Evolutionary conservation across 30 jellyfish, hydroid and myxozoan genomes (phyloP).

Genomic region (Turritopsis dohrnii): DNA sequence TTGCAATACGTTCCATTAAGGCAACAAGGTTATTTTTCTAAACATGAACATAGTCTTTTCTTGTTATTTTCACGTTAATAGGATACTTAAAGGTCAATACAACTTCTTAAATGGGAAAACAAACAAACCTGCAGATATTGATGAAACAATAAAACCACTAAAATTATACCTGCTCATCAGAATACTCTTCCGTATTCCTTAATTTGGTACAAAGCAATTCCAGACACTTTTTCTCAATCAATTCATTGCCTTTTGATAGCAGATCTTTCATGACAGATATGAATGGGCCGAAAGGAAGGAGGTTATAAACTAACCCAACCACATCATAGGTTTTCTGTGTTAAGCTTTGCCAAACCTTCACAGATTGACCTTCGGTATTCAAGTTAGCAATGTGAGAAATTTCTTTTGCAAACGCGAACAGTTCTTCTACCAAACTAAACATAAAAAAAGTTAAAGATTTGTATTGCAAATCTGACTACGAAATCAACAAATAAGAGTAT

Average conservation of each 20-base stretch:
- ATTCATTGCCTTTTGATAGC: constrained; percentile 37
- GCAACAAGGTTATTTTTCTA: constrained; percentile 33
- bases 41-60: background rate
- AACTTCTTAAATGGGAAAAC: too few species aligned
- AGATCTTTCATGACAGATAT: constrained; percentile 46
- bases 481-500: too few species aligned
- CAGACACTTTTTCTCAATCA: constrained; percentile 52
- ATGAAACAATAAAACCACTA: too few species aligned
- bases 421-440: constrained; percentile 53
- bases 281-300: constrained; percentile 60
- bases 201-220: constrained; percentile 55
- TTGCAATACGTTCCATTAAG: constrained; percentile 24
- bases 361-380: constrained; percentile 20
- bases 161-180: constrained; percentile 43
- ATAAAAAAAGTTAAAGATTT: too few species aligned
- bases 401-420: constrained; percentile 42
- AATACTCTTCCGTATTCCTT: constrained; percentile 18
- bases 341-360: constrained; percentile 49
- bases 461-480: background rate
- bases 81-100: too few species aligned
- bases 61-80: too few species aligned
- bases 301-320: constrained; percentile 40
- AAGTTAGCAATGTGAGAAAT: constrained; percentile 24
- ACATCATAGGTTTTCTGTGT: constrained; percentile 40
- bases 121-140: background rate